Evolutionary conservation across 1,140 invertebrate species (phyloP).

Genomic region (Drosophila lacteicornis): DNA sequence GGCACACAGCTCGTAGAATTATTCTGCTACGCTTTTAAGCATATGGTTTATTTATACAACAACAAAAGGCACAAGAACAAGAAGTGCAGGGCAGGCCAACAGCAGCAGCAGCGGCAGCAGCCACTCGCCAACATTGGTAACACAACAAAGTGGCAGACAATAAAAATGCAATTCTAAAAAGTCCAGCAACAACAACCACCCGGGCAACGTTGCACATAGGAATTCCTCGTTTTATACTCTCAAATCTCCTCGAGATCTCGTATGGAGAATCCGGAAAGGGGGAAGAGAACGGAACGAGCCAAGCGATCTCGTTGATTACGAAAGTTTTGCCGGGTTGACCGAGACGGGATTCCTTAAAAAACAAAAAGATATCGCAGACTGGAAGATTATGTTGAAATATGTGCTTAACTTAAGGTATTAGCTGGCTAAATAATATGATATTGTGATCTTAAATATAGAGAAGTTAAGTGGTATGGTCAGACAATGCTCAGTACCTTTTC

Average conservation of each 20-base stretch:
- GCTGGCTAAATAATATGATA: too few relatives aligned
- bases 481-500: too few relatives aligned
- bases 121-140: constrained; percentile 68
- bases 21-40: constrained; percentile 80
- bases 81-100: constrained; percentile 5
- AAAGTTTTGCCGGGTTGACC: constrained; percentile 16
- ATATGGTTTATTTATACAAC: constrained; percentile 82
- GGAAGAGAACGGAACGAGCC: constrained; percentile 3
- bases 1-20: constrained; percentile 60
- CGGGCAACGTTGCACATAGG: constrained; percentile 57
- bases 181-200: constrained; percentile 47
- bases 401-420: background rate
- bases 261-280: background rate
- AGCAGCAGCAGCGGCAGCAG: constrained; percentile 19
- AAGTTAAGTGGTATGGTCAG: too few relatives aligned
- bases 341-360: constrained; percentile 18
- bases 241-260: background rate
- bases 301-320: constrained; percentile 35
- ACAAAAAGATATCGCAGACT: background rate
- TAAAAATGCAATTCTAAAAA: constrained; percentile 82
- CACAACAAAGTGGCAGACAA: constrained; percentile 81
- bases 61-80: constrained; percentile 42
- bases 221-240: constrained; percentile 51
- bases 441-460: too few relatives aligned
- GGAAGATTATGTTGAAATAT: background rate